A percentile compares a stretch with the other conserved stretches of the same genome.
Evolutionary conservation across 2,888 invertebrate species (phyloP).

Genomic region (Caenorhabditis wallacei): DNA sequence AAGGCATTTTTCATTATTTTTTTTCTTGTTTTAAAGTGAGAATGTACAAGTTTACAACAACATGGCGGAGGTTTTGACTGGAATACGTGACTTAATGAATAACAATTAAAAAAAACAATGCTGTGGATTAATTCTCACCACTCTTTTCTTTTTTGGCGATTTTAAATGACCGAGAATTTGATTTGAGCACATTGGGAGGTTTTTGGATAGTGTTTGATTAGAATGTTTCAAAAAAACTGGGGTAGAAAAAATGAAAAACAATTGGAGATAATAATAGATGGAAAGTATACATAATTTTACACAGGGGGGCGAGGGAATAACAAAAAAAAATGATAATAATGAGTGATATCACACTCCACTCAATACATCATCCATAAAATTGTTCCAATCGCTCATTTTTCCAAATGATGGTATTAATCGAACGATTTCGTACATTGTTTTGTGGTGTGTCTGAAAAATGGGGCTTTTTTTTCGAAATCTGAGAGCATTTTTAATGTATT

Average conservation of each 20-base stretch:
- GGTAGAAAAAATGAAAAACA: neutral
- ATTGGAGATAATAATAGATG: neutral
- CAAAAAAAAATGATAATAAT: constrained; percentile 5
- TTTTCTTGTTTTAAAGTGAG: neutral
- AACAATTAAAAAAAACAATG: constrained; percentile 25
- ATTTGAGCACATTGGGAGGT: constrained; percentile 10
- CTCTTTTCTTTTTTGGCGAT: neutral
- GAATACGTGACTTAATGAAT: constrained; percentile 2
- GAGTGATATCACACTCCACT: constrained; percentile 57
- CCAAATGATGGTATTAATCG: constrained; percentile 78
- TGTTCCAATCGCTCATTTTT: constrained; percentile 80
- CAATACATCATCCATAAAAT: constrained; percentile 78
- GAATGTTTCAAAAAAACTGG: neutral
- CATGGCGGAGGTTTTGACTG: constrained; percentile 26
- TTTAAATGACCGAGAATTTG: neutral
- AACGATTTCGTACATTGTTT: constrained; percentile 74
- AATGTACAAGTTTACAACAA: constrained; percentile 3
- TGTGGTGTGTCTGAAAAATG: constrained; percentile 74
- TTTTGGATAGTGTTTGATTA: neutral
- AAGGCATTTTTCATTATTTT: neutral
- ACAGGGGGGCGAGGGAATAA: neutral
- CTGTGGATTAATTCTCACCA: neutral
- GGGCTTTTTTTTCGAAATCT: neutral
- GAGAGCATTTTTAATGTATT: too few species aligned
- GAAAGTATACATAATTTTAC: neutral